Evolutionary conservation across 2,113 vertebrate species (phyloP).

Genomic region (Phocoena sinus): DNA sequence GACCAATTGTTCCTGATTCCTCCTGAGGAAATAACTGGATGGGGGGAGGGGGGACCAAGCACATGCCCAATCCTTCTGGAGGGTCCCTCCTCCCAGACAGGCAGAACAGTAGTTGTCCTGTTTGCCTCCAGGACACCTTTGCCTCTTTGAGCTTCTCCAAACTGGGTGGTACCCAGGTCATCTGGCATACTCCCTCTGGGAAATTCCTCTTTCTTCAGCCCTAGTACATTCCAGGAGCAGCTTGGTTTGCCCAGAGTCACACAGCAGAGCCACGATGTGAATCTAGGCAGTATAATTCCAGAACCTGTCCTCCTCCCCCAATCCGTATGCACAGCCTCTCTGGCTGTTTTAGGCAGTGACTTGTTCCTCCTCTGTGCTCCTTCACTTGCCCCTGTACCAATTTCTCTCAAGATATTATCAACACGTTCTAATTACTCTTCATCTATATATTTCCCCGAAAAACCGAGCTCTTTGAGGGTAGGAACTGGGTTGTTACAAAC

Average conservation of each 20-base stretch:
- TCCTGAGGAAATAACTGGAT: background rate
- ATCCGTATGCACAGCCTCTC: background rate
- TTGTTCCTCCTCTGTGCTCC: background rate
- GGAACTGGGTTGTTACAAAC: background rate
- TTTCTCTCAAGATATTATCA: slow-evolving; percentile 8
- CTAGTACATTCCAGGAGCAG: background rate
- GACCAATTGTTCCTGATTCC: background rate
- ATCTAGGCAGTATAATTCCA: background rate
- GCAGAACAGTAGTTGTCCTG: background rate
- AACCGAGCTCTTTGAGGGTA: background rate
- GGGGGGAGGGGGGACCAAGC: background rate
- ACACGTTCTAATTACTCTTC: background rate
- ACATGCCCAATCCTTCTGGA: background rate
- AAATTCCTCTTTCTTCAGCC: background rate
- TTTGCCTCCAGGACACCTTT: background rate
- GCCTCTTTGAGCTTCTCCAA: background rate
- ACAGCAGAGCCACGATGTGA: background rate
- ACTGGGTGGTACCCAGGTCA: background rate
- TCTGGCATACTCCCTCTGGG: background rate
- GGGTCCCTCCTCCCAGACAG: background rate
- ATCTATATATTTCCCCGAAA: background rate
- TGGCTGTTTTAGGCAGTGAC: background rate
- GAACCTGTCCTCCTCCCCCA: background rate
- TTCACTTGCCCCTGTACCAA: background rate
- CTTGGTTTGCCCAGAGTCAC: background rate